Conservation (phyloP, 1,140 invertebrate genomes). For the Chlorops oryzae region DNA sequence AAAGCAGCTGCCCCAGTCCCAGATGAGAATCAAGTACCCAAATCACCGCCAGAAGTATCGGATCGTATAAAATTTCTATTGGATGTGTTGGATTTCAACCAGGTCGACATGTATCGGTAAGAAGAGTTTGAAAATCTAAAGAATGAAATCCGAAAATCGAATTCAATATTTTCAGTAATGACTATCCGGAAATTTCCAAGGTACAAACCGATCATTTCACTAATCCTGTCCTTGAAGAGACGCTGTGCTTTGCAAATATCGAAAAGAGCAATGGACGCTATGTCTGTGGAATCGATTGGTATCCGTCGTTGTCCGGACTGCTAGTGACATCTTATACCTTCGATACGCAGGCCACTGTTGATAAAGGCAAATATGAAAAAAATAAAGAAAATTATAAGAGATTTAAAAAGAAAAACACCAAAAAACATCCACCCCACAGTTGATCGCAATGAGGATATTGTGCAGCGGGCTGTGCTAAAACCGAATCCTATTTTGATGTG, state of each 20-base stretch:
- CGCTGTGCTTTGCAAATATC: constrained; percentile 45
- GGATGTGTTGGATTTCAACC: constrained; percentile 42
- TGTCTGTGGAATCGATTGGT: constrained; percentile 62
- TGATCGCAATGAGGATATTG: constrained; percentile 49
- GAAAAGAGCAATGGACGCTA: constrained; percentile 45
- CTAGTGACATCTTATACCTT: constrained; percentile 59
- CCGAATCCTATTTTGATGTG: constrained; percentile 64
- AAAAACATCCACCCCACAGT: neutral
- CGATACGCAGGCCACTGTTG: constrained; percentile 26
- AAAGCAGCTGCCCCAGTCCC: constrained; percentile 4
- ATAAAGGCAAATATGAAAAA: constrained; percentile 14
- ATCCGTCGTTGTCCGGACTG: constrained; percentile 61
- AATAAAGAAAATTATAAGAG: too few species aligned
- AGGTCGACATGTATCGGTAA: constrained; percentile 44
- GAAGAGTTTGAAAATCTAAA: neutral
- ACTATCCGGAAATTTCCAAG: constrained; percentile 34
- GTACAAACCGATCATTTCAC: constrained; percentile 30
- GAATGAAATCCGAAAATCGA: neutral
- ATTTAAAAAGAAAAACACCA: too few species aligned
- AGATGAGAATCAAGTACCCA: constrained; percentile 1
- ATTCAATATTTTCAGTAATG: constrained; percentile 24
- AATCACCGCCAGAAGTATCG: constrained; percentile 29
- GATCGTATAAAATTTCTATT: constrained; percentile 33
- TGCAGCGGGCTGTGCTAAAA: constrained; percentile 49
- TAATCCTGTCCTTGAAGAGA: constrained; percentile 36